Percentiles rank a stretch among this genome's conserved stretches.
Evolutionary conservation across 2,113 vertebrate species (phyloP).

Genomic region (Tor tambroides): DNA sequence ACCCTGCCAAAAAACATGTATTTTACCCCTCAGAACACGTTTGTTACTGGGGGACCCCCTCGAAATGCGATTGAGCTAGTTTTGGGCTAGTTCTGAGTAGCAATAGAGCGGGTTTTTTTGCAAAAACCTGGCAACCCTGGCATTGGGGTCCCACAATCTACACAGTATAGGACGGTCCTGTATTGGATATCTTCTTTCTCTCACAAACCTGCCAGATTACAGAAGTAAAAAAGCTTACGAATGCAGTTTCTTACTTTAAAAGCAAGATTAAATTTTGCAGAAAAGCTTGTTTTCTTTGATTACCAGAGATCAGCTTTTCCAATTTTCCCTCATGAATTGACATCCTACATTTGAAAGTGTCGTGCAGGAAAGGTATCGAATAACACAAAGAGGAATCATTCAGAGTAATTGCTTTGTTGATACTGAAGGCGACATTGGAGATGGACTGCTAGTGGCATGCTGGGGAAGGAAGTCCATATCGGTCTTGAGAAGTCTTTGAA

Average conservation of each 20-base stretch:
- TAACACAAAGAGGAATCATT: conserved; percentile 36
- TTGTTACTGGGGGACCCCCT: too few species aligned
- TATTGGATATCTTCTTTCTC: background rate
- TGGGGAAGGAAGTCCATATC: conserved; percentile 45
- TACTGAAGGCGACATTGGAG: conserved; percentile 42
- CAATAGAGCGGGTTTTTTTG: too few species aligned
- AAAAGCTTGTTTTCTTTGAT: background rate
- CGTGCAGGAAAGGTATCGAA: background rate
- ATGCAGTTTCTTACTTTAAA: conserved; percentile 15
- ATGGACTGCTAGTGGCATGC: conserved; percentile 24
- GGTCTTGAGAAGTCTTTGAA: conserved; percentile 46
- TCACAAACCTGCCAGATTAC: conserved; percentile 60
- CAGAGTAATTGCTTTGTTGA: conserved; percentile 49
- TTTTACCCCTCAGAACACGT: too few species aligned
- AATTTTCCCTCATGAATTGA: conserved; percentile 12
- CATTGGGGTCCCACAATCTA: background rate
- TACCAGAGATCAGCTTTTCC: conserved; percentile 4
- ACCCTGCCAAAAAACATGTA: too few species aligned
- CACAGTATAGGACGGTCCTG: background rate
- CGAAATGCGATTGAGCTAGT: too few species aligned
- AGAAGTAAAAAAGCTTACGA: conserved; percentile 47
- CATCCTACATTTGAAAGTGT: conserved; percentile 20
- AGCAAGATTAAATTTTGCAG: conserved; percentile 13
- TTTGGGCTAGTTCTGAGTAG: too few species aligned
- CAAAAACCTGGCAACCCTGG: too few species aligned